phyloP scores from a whole-genome alignment of 2,113 vertebrate genomes.

The Pteropus alecto region DNA sequence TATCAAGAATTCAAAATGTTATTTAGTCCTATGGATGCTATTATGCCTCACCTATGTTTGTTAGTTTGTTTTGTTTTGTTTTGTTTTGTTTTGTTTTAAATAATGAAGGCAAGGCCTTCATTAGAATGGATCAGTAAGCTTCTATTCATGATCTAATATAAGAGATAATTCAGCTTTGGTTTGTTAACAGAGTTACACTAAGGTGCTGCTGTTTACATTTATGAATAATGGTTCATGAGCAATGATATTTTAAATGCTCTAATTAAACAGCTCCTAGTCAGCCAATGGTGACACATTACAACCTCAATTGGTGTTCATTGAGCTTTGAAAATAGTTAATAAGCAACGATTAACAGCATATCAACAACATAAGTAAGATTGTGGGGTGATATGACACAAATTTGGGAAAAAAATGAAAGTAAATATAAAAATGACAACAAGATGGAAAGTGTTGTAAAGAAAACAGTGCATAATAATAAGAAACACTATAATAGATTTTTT shows the following conservation, averaged over 20 bases:
- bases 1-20: slow-evolving; percentile 11
- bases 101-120: not conserved
- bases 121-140: slow-evolving; percentile 46
- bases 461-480: not conserved
- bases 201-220: slow-evolving; percentile 47
- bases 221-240: slow-evolving; percentile 22
- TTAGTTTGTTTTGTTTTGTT: not conserved
- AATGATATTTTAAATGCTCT: slow-evolving; percentile 69
- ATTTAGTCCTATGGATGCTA: slow-evolving; percentile 1
- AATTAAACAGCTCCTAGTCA: slow-evolving; percentile 38
- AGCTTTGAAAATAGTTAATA: slow-evolving; percentile 58
- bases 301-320: not conserved
- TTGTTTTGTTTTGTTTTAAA: not conserved
- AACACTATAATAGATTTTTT: not conserved
- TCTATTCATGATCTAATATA: not conserved
- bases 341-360: not conserved
- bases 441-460: not conserved
- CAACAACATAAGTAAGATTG: not conserved
- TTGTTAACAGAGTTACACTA: slow-evolving; percentile 36
- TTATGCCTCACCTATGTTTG: not conserved
- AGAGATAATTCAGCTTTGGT: slow-evolving; percentile 31
- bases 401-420: not conserved
- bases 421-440: not conserved
- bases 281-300: slow-evolving; percentile 4
- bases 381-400: not conserved